These are phyloP conservation scores for Columba janthina DNA, from an alignment of 2,113 vertebrate species.

Conservation along the genomic window DNA sequence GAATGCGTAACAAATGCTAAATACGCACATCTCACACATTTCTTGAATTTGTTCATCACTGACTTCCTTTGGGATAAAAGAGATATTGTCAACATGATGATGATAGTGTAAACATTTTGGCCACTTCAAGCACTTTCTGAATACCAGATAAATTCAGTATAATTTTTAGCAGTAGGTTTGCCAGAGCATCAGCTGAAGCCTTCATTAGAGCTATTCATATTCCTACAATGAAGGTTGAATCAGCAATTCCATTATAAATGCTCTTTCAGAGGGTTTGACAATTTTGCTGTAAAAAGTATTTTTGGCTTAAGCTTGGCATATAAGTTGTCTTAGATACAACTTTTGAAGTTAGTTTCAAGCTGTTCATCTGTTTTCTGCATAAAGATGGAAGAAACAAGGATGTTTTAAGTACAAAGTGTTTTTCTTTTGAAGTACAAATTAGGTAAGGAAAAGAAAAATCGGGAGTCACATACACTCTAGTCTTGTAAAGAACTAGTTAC, in stretches of 20 bases:
- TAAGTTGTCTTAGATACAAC: not conserved
- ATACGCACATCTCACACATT: not conserved
- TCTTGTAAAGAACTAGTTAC: not conserved
- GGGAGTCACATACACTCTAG: not conserved
- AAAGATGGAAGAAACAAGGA: not conserved
- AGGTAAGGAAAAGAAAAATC: not conserved
- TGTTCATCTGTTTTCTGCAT: conserved; percentile 5
- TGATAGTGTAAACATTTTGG: conserved; percentile 57
- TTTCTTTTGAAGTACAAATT: not conserved
- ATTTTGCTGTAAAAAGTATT: conserved; percentile 38
- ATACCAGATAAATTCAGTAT: conserved; percentile 42
- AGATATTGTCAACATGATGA: conserved; percentile 53
- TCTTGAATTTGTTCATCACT: conserved; percentile 28
- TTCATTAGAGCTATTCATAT: conserved; percentile 69
- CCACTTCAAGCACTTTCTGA: conserved; percentile 56
- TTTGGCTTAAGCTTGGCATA: not conserved
- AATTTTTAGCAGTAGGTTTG: conserved; percentile 43
- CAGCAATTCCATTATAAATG: conserved; percentile 48
- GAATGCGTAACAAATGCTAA: conserved; percentile 12
- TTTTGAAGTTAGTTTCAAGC: conserved; percentile 29
- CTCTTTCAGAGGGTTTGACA: not conserved
- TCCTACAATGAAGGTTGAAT: conserved; percentile 28
- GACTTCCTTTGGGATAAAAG: conserved; percentile 47
- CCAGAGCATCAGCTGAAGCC: conserved; percentile 51
- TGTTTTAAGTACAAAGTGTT: not conserved